Conservation (phyloP, 2,888 invertebrate species). For the Callinectes sapidus region DNA sequence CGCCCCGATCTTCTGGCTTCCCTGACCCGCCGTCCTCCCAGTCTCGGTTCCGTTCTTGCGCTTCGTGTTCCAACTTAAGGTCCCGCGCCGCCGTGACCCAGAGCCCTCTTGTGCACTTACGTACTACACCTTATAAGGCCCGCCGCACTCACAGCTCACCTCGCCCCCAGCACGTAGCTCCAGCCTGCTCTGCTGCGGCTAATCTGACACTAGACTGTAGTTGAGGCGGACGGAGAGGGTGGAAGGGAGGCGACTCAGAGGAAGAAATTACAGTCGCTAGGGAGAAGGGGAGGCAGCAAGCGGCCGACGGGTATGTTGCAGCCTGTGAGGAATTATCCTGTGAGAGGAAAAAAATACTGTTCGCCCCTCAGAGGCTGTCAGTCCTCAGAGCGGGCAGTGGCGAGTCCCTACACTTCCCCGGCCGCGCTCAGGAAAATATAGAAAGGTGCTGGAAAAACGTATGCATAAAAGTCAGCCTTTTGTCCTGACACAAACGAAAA, state of each 20-base stretch:
- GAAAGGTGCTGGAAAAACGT: slow-evolving; percentile 5
- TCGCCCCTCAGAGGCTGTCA: slow-evolving; percentile 21
- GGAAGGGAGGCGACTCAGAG: slow-evolving; percentile 19
- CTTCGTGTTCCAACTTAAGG: not conserved
- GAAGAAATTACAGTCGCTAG: slow-evolving; percentile 4
- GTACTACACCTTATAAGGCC: not conserved
- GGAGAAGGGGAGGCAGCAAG: slow-evolving; percentile 28
- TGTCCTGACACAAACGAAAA: slow-evolving; percentile 20
- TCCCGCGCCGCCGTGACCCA: not conserved
- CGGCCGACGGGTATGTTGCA: not conserved
- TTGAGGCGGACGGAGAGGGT: not conserved
- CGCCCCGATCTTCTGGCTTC: not conserved
- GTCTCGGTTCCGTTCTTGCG: not conserved
- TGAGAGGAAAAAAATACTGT: not conserved
- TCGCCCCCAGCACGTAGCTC: not conserved
- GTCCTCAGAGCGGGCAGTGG: not conserved
- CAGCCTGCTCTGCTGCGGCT: slow-evolving; percentile 2
- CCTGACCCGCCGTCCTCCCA: not conserved
- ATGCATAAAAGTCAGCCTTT: slow-evolving; percentile 12
- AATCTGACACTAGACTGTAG: slow-evolving; percentile 18
- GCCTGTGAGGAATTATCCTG: slow-evolving; percentile 14
- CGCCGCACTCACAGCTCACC: not conserved
- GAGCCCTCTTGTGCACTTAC: not conserved
- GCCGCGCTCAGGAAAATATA: slow-evolving; percentile 2
- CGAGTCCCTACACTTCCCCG: slow-evolving; percentile 2